Conservation (phyloP, 2,888 invertebrate species). For the Eudasyphora cyanicolor region DNA sequence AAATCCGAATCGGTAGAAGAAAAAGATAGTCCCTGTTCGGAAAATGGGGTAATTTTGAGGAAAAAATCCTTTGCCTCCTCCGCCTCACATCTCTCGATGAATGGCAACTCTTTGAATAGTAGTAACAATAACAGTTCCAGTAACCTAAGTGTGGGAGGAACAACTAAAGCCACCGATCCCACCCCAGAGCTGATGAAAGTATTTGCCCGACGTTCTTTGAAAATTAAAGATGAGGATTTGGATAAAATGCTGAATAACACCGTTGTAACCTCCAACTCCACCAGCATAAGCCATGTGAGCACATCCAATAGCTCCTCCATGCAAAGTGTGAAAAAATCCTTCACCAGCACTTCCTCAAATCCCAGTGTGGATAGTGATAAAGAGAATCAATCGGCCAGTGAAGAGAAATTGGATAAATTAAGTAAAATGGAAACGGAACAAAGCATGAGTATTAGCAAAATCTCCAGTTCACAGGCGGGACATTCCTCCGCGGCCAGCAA, state of each 20-base stretch:
- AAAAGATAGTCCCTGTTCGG: slow-evolving; percentile 41
- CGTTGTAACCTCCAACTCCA: slow-evolving; percentile 70
- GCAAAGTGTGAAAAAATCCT: slow-evolving; percentile 7
- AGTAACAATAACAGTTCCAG: slow-evolving; percentile 16
- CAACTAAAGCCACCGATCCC: slow-evolving; percentile 80
- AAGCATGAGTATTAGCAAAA: slow-evolving; percentile 56
- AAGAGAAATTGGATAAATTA: slow-evolving; percentile 80
- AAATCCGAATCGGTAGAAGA: slow-evolving; percentile 57
- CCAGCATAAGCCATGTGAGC: slow-evolving; percentile 32
- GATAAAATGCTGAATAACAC: slow-evolving; percentile 59
- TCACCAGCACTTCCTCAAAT: slow-evolving; percentile 66
- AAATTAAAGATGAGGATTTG: slow-evolving; percentile 87
- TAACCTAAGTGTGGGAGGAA: slow-evolving; percentile 42
- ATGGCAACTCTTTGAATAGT: slow-evolving; percentile 54
- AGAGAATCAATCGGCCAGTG: slow-evolving; percentile 84
- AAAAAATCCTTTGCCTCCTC: slow-evolving; percentile 77
- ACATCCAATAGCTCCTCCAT: slow-evolving; percentile 27
- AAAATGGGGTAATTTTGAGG: slow-evolving; percentile 75
- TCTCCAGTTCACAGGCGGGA: not conserved
- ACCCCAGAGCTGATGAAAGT: slow-evolving; percentile 91
- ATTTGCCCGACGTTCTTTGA: slow-evolving; percentile 89
- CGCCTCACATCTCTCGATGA: slow-evolving; percentile 61
- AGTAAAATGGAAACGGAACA: slow-evolving; percentile 73
- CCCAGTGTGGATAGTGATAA: slow-evolving; percentile 85
- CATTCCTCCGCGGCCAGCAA: slow-evolving; percentile 43